Evolutionary conservation across 2,797 vertebrate species (phyloP).

Genomic region (Pipistrellus pygmaeus): DNA sequence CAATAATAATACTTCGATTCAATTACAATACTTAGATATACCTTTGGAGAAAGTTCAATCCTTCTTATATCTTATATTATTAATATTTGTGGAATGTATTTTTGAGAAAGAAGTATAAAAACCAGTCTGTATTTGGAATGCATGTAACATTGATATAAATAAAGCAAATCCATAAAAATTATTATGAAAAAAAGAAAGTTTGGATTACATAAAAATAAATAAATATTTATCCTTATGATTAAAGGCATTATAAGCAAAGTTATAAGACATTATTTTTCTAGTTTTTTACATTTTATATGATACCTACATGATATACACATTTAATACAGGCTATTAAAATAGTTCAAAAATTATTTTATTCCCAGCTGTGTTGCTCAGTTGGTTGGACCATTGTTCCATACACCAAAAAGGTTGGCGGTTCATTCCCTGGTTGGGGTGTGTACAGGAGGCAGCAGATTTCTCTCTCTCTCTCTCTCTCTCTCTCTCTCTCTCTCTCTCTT

Average conservation of each 20-base stretch:
- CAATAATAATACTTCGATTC: neutral
- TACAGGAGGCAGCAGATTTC: neutral
- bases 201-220: neutral
- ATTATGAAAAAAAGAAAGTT: conserved; percentile 11
- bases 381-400: neutral
- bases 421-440: neutral
- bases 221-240: neutral
- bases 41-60: neutral
- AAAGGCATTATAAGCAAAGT: neutral
- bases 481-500: neutral
- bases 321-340: neutral
- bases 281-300: neutral
- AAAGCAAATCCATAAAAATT: neutral
- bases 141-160: neutral
- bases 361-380: neutral
- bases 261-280: neutral
- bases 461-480: neutral
- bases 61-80: neutral
- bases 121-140: neutral
- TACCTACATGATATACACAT: neutral
- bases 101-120: conserved; percentile 37
- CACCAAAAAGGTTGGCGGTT: neutral
- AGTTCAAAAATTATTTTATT: conserved; percentile 1
- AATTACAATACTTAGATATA: neutral
- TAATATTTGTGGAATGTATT: conserved; percentile 2